A percentile compares a stretch with the other conserved stretches of the same genome.
These are phyloP conservation scores for Echinarachnius parma DNA, from an alignment of 53 echinoderm and acorn worm genomes.

Conservation along the genomic window DNA sequence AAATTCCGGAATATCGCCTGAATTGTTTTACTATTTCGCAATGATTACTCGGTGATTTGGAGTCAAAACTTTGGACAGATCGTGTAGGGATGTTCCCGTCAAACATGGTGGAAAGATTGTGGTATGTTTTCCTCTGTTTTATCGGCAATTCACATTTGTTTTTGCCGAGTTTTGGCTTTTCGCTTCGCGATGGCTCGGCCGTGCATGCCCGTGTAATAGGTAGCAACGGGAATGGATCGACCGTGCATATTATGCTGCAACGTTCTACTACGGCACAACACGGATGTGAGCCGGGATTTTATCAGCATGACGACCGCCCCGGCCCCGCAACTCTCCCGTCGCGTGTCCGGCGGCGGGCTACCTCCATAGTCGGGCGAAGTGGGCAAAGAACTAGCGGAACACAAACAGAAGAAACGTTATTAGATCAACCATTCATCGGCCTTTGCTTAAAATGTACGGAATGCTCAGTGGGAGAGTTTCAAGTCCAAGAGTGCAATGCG, in stretches of 20 bases:
- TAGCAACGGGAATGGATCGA: not conserved
- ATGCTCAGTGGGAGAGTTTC: not conserved
- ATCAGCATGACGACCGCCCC: not conserved
- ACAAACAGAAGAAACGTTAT: not conserved
- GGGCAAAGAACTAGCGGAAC: not conserved
- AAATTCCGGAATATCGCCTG: not conserved
- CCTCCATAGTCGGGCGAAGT: slow-evolving; percentile 12
- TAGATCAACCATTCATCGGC: not conserved
- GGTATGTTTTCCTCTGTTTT: slow-evolving; percentile 33
- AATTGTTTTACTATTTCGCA: not conserved
- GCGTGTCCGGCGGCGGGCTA: not conserved
- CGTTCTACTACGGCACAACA: slow-evolving; percentile 5
- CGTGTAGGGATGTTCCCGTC: slow-evolving; percentile 10
- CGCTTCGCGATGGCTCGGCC: slow-evolving; percentile 13
- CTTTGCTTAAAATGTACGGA: slow-evolving; percentile 5
- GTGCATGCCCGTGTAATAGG: slow-evolving; percentile 18
- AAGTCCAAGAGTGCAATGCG: not conserved
- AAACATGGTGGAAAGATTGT: slow-evolving; percentile 31
- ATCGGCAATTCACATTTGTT: slow-evolving; percentile 27
- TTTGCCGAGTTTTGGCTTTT: slow-evolving; percentile 1
- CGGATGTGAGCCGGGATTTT: slow-evolving; percentile 9
- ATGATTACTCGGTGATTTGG: not conserved
- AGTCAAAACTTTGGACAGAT: not conserved
- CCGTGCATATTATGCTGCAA: slow-evolving; percentile 20
- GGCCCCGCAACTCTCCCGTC: not conserved